phyloP scores from a whole-genome alignment of 2,888 invertebrate genomes.

The Saturnia pavonia region DNA sequence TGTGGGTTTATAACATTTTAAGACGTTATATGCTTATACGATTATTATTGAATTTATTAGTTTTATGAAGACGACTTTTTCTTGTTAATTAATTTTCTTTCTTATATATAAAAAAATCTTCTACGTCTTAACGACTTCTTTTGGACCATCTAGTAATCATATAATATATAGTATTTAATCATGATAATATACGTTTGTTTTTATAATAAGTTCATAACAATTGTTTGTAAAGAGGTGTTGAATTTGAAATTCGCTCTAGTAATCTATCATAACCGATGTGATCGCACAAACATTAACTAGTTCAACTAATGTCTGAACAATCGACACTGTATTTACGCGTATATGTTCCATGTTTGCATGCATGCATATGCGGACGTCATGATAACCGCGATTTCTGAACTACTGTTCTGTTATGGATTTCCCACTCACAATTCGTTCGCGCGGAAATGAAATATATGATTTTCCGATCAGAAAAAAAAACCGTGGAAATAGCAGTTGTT shows the following conservation, averaged over 20 bases:
- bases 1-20: too few relatives aligned
- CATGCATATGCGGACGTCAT: not conserved
- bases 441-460: slow-evolving; percentile 18
- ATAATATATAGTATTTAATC: too few relatives aligned
- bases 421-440: slow-evolving; percentile 21
- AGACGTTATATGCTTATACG: too few relatives aligned
- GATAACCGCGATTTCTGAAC: slow-evolving; percentile 45
- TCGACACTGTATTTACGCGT: slow-evolving; percentile 32
- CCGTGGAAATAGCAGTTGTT: not conserved
- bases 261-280: slow-evolving; percentile 25
- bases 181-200: too few relatives aligned
- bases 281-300: slow-evolving; percentile 61
- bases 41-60: too few relatives aligned
- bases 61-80: too few relatives aligned
- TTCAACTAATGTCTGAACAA: slow-evolving; percentile 55
- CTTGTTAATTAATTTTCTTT: too few relatives aligned
- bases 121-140: too few relatives aligned
- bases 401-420: slow-evolving; percentile 38
- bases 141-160: too few relatives aligned
- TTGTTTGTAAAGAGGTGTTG: too few relatives aligned
- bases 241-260: not conserved
- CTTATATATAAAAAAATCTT: too few relatives aligned
- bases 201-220: too few relatives aligned
- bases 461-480: not conserved
- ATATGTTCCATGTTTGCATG: not conserved